These are phyloP conservation scores for Falcunculus frontatus DNA, from an alignment of 2,113 vertebrate genomes.

Conservation along the genomic window DNA sequence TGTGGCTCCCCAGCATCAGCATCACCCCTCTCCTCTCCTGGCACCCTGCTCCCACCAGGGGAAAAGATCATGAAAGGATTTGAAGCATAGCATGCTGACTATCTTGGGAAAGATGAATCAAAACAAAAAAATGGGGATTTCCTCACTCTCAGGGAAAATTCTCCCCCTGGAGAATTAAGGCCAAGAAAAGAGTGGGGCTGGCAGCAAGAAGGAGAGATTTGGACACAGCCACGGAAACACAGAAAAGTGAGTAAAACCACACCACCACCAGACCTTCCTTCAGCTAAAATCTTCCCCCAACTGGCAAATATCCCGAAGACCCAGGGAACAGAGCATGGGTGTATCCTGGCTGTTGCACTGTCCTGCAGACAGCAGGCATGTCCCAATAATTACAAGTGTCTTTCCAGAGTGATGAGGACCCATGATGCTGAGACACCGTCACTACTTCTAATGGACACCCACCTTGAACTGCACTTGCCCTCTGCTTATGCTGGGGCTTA, in stretches of 20 bases:
- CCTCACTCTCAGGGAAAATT: neutral
- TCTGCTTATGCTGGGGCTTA: neutral
- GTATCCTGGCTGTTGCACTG: neutral
- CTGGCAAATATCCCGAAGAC: neutral
- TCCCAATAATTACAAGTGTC: accelerated
- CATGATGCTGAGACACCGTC: accelerated
- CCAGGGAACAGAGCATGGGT: accelerated
- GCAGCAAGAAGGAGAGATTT: neutral
- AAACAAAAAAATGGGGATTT: neutral
- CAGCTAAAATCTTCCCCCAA: neutral
- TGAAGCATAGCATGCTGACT: neutral
- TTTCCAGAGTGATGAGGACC: neutral
- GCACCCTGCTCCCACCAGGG: neutral
- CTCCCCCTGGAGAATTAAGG: neutral
- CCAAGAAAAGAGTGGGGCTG: neutral
- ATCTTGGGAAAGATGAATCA: neutral
- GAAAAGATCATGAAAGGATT: neutral
- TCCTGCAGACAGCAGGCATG: neutral
- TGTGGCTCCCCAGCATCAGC: accelerated
- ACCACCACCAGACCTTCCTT: neutral
- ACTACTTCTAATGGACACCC: neutral
- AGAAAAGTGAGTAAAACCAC: neutral
- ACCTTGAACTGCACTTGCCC: neutral
- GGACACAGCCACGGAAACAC: neutral
- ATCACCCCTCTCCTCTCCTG: neutral